Base-by-base conservation (phyloP, 30 jellyfish, hydroid and myxozoan genomes). In the Aurelia aurita complex sp. Pacific region DNA sequence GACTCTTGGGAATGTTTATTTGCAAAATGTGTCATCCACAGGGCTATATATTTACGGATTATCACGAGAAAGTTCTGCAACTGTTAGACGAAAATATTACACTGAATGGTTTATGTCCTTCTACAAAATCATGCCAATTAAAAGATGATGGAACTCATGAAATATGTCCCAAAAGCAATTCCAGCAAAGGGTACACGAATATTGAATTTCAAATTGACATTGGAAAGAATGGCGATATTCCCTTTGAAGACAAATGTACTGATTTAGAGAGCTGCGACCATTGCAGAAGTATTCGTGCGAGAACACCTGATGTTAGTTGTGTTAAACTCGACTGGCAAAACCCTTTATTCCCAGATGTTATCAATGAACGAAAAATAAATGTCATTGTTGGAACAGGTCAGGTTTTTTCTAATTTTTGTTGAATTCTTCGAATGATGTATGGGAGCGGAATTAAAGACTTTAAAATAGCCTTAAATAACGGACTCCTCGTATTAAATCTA, bases 331-430 rank as follows among this genome's bases (percentile, higher is more conserved):
- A 81, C 19, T 81, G 90, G 90, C 38, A 59, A 53, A 34, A 59
- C 23, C 11, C 33, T 16, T 40, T 53, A 53, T 53, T 69, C 55
- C 46, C 79, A 9, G 84, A 81, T 12, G 34, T 18, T 35, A 13
- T 81, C 6, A 10, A 73, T 34, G n/a, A 52, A 67, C 66, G 59
- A 16, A 14, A 54, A 2, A 69, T 69, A 11, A 85, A 81, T 81
- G 79, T 81, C 16, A 57, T 81, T 13, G 23, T 81, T 52, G 90
- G 90, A 2, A 36, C 90, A 14, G 90, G 90, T 81, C 2, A 33
- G 84, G 11, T 57, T 51, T 0, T 55, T 1, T 74, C 7, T 19
- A 1, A 4, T 29, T 5, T 52, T 19, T 46, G 0, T 43, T 46
- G 11, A 7, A 46, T 7, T 46, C 57, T 0, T 46, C 15, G 57